Evolutionary conservation across 2,888 invertebrate species (phyloP), one percentile per base, ranked within the genome.

Genomic region (Chelonus formosanus): DNA sequence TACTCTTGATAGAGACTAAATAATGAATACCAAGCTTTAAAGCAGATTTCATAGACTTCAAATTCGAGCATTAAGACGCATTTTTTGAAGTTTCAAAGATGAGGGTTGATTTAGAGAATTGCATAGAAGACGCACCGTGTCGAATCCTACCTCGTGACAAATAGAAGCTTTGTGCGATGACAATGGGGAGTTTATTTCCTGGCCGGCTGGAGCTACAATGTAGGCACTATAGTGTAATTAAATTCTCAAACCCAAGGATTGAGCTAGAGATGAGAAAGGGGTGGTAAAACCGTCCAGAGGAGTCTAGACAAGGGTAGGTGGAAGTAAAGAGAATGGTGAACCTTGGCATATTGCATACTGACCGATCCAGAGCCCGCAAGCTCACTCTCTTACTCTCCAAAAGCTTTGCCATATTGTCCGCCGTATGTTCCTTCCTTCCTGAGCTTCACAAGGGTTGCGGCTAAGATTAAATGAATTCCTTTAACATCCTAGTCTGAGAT

Each of bases 151-250:
- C 76, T 79, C 77, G 80, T 81, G 81, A 81, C 82, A 82, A 82
- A 82, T 82, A 82, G 80, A 82, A 81, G 82, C 82, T 82, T 82
- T 82, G 82, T 82, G 76, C 76, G 74, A 77, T 80, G 83, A 83
- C 82, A 83, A 84, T 83, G 80, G 83, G 79, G 80, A 82, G 83
- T 84, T 84, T 82, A 84, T 83, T 83, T 84, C 84, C 83, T 83
- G 81, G 78, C 80, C 81, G 82, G 82, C 82, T 83, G 81, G 81
- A 78, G 80, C 79, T 83, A 82, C 83, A 83, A 82, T 83, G 80
- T 81, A 82, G 82, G 82, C 82, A 83, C 83, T 81, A 81, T 81
- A 80, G 78, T 80, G 83, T 84, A 84, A 84, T 84, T 83, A 83
- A 84, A 84, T 84, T 84, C 81, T 80, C 83, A 83, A 81, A 81